Evolutionary conservation across 2,797 vertebrate species (phyloP).

Genomic region (Rhinella marina): DNA sequence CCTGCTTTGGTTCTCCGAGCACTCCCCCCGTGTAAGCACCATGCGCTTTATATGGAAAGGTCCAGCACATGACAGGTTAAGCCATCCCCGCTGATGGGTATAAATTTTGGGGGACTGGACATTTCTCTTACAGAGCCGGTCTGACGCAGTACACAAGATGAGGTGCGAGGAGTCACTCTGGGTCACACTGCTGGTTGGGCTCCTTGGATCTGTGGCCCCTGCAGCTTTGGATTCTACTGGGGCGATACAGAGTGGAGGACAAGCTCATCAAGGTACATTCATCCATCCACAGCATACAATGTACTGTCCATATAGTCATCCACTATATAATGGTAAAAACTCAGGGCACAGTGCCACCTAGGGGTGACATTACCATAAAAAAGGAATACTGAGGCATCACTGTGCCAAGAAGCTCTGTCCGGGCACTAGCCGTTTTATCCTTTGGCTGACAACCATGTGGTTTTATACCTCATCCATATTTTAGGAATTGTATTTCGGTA

Average conservation of each 20-base stretch:
- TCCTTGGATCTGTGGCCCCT: conserved; percentile 28
- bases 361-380: not conserved
- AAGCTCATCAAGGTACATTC: conserved; percentile 29
- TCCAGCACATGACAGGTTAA: conserved; percentile 50
- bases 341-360: not conserved
- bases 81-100: conserved; percentile 31
- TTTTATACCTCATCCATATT: too few relatives aligned
- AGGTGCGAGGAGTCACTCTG: conserved; percentile 39
- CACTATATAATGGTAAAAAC: not conserved
- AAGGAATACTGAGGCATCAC: not conserved
- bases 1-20: conserved; percentile 48
- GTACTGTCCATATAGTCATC: not conserved
- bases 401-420: not conserved
- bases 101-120: conserved; percentile 56
- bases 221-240: conserved; percentile 17
- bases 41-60: conserved; percentile 46
- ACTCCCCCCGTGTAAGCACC: conserved; percentile 36
- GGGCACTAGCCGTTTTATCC: not conserved
- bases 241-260: not conserved
- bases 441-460: too few relatives aligned
- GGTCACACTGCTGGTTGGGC: conserved; percentile 28
- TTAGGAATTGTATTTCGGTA: too few relatives aligned
- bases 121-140: not conserved
- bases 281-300: not conserved
- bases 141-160: conserved; percentile 26